These are phyloP conservation scores for Nematostella vectensis DNA, from an alignment of 92 coral and sea anemone genomes.

Conservation along the genomic window DNA sequence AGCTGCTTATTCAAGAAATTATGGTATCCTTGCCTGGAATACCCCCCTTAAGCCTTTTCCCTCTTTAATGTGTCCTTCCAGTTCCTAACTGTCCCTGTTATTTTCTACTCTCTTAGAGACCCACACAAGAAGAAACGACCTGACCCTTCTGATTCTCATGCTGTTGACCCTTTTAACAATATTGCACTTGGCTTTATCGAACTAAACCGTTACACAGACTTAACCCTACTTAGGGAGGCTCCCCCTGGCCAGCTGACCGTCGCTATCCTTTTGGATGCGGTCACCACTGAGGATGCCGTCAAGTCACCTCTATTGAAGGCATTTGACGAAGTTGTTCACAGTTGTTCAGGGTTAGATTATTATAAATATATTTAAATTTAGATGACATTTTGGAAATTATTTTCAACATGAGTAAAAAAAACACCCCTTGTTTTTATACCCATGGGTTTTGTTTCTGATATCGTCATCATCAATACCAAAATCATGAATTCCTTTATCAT, in stretches of 20 bases:
- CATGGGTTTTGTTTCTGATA: no score
- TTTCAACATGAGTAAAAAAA: no score
- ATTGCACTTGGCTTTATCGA: slow-evolving; percentile 55
- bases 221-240: slow-evolving; percentile 41
- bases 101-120: not conserved
- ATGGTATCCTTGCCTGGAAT: no score
- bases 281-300: slow-evolving; percentile 36
- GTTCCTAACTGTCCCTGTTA: no score
- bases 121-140: not conserved
- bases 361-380: not conserved
- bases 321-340: slow-evolving; percentile 44
- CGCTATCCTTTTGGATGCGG: slow-evolving; percentile 64
- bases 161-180: slow-evolving; percentile 2
- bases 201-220: slow-evolving; percentile 62
- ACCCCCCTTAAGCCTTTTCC: no score
- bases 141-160: not conserved
- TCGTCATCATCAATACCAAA: no score
- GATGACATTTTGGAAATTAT: no score
- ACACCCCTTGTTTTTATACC: no score
- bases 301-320: slow-evolving; percentile 68
- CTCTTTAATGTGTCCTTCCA: no score
- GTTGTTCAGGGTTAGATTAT: slow-evolving; percentile 43
- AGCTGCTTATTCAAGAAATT: no score
- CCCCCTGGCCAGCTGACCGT: slow-evolving; percentile 73
- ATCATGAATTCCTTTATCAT: no score